Conservation (phyloP, 1,140 invertebrate species). For the Centruroides vittatus region DNA sequence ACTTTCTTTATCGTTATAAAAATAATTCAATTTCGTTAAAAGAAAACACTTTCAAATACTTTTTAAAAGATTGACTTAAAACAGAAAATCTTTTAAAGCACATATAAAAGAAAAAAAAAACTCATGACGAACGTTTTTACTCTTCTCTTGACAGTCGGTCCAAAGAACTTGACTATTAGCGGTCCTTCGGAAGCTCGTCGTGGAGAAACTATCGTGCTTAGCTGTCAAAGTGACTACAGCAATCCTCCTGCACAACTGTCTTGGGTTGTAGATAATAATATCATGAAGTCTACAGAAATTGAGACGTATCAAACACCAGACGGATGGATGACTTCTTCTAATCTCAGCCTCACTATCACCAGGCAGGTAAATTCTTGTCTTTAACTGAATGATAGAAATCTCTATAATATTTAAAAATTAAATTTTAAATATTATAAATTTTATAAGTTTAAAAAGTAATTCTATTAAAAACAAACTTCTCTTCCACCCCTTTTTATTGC, state of each 20-base stretch:
- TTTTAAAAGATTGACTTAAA: no score
- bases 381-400: no score
- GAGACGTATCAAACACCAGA: conserved; percentile 31
- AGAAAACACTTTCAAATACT: no score
- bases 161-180: conserved; percentile 64
- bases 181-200: conserved; percentile 72
- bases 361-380: conserved; percentile 30
- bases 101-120: no score
- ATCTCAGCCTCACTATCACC: conserved; percentile 53
- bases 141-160: conserved; percentile 55
- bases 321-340: conserved; percentile 76
- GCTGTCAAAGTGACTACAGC: conserved; percentile 70
- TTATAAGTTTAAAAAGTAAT: no score
- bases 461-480: no score
- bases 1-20: no score
- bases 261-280: conserved; percentile 62
- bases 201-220: conserved; percentile 63
- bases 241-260: conserved; percentile 82
- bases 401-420: no score
- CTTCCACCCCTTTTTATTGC: no score
- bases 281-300: conserved; percentile 10
- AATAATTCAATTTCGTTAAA: no score
- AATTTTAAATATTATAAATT: no score
- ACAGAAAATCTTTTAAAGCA: no score
- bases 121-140: conserved; percentile 46